Base-by-base conservation (phyloP, 2,113 vertebrate genomes). In the Alectura lathami region DNA sequence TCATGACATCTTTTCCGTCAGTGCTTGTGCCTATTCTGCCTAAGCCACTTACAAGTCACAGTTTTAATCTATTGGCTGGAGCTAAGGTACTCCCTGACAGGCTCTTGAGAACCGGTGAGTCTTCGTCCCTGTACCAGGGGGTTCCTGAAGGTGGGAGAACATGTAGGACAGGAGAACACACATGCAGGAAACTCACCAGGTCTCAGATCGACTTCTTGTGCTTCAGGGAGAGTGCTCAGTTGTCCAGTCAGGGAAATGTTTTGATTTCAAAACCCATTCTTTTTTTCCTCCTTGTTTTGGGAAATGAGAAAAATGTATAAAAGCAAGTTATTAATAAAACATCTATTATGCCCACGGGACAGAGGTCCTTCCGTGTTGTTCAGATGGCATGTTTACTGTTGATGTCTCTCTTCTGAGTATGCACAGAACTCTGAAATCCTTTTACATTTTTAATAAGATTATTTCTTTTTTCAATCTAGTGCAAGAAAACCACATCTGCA, bases 371-470 rank as follows among this genome's bases (percentile, higher is more conserved):
- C 95, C 24, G 60, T 91, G 79, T 95, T 96, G 92, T 97, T 97
- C 93, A 92, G 93, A 94, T 92, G 91, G 83, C 94, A 93, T 96
- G 96, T 96, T 97, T 97, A 94, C 96, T 97, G 96, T 97, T 97
- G 97, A 96, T 83, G 83, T 97, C 95, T 97, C 92, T 96, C 91
- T 97, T 94, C 94, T 94, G 92, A 96, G 86, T 79, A 83, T 94
- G 93, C 96, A 96, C 91, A 96, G 95, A 96, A 96, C 89, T 96
- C 96, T 96, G 96, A 97, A 96, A 96, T 96, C 93, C 96, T 97
- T 97, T 96, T 97, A 96, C 96, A 96, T 97, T 97, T 96, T 97
- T 97, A 97, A 97, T 97, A 97, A 96, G 96, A 96, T 96, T 94
- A 95, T 92, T 93, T 91, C 95, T 94, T 95, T 94, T 83, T 89